Percentiles rank a stretch among this genome's conserved stretches.
Evolutionary conservation across 1,140 invertebrate species (phyloP).

Genomic region (Paraescarpia echinospica): DNA sequence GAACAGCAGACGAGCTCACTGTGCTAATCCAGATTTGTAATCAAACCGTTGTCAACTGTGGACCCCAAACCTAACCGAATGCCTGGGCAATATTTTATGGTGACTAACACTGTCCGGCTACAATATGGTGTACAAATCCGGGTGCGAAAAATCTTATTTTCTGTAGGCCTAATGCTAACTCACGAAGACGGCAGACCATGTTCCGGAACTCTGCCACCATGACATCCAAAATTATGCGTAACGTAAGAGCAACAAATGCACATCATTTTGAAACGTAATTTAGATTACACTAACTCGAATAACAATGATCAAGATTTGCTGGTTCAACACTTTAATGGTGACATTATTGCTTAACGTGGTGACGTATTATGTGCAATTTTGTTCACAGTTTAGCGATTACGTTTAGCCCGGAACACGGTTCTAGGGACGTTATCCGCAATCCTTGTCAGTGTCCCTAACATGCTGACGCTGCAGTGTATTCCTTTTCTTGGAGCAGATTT

Average conservation of each 20-base stretch:
- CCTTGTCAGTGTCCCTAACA: background rate
- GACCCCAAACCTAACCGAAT: background rate
- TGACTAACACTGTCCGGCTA: background rate
- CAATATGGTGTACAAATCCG: background rate
- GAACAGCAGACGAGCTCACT: too few species aligned
- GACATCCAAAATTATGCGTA: background rate
- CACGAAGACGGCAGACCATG: background rate
- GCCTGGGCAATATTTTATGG: background rate
- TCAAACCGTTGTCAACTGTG: background rate
- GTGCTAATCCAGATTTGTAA: background rate
- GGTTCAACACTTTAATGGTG: too few species aligned
- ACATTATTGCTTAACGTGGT: background rate
- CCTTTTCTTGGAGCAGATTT: background rate
- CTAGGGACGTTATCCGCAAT: background rate
- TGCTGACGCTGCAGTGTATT: background rate
- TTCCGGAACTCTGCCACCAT: background rate
- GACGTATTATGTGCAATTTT: background rate
- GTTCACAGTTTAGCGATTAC: background rate
- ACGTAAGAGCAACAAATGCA: background rate
- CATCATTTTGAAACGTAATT: background rate
- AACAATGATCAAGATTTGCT: background rate
- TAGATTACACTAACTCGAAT: background rate
- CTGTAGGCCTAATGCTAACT: background rate
- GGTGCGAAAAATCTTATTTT: background rate
- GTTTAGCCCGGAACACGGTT: background rate